Conservation (phyloP, 2,113 vertebrate genomes). For the Oreochromis niloticus region DNA sequence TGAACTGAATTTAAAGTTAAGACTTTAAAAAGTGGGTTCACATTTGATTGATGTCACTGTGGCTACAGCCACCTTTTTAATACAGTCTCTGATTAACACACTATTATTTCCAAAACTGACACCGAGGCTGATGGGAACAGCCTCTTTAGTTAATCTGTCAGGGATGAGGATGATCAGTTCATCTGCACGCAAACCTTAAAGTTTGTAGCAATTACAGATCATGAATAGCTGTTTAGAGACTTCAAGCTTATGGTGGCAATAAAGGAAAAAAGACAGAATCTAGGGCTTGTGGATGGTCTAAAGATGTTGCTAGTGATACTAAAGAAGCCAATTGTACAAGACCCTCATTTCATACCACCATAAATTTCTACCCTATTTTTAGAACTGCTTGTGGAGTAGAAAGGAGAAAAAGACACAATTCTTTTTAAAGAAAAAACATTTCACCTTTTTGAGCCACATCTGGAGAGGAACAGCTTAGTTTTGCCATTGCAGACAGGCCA, state of each 20-base stretch:
- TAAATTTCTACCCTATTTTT: background rate
- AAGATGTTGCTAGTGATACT: background rate
- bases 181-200: background rate
- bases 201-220: background rate
- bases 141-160: background rate
- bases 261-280: background rate
- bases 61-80: background rate
- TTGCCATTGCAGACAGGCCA: slow-evolving; percentile 37
- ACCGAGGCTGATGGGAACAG: background rate
- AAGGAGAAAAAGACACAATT: background rate
- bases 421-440: background rate
- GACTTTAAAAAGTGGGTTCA: background rate
- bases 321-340: background rate
- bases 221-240: background rate
- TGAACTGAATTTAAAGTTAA: background rate
- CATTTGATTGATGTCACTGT: background rate
- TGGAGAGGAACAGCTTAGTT: slow-evolving; percentile 1
- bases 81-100: background rate
- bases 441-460: slow-evolving; percentile 27
- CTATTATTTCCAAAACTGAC: background rate
- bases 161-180: background rate
- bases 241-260: background rate
- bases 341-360: background rate
- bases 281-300: too few relatives aligned
- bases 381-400: background rate